Evolutionary conservation across 2,888 invertebrate genomes (phyloP).

Genomic region (Mimas tiliae): DNA sequence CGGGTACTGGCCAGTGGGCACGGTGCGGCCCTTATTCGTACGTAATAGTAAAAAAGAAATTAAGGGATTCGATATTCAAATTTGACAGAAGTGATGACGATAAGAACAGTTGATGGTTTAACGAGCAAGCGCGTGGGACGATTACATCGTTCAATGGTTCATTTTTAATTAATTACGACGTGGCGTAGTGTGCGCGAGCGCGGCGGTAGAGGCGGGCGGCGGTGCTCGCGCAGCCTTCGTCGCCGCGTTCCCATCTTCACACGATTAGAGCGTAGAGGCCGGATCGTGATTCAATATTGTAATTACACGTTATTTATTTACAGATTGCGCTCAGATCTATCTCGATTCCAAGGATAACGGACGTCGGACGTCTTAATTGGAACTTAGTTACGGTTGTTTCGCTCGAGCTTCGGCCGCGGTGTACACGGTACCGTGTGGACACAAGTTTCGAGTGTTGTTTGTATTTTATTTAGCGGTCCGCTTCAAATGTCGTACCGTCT

Average conservation of each 20-base stretch:
- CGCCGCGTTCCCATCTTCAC: constrained; percentile 55
- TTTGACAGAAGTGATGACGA: constrained; percentile 80
- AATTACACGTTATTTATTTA: constrained; percentile 80
- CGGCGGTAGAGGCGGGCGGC: background rate
- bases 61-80: constrained; percentile 77
- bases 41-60: constrained; percentile 75
- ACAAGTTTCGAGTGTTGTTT: constrained; percentile 75
- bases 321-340: constrained; percentile 65
- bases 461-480: constrained; percentile 82
- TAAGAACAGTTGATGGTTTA: constrained; percentile 77
- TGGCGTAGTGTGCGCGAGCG: constrained; percentile 30
- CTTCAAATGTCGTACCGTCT: constrained; percentile 83
- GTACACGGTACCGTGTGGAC: constrained; percentile 69
- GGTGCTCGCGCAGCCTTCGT: constrained; percentile 54
- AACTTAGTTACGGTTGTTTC: constrained; percentile 73
- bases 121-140: constrained; percentile 75
- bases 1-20: constrained; percentile 47
- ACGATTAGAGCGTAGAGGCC: constrained; percentile 70
- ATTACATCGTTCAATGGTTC: constrained; percentile 68
- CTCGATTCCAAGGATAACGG: constrained; percentile 76
- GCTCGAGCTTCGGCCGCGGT: constrained; percentile 66
- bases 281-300: constrained; percentile 80
- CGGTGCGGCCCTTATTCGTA: constrained; percentile 62
- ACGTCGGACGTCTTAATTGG: constrained; percentile 79
- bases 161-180: constrained; percentile 74